Evolutionary conservation across 2,113 vertebrate species (phyloP).

Genomic region (Vimba vimba): DNA sequence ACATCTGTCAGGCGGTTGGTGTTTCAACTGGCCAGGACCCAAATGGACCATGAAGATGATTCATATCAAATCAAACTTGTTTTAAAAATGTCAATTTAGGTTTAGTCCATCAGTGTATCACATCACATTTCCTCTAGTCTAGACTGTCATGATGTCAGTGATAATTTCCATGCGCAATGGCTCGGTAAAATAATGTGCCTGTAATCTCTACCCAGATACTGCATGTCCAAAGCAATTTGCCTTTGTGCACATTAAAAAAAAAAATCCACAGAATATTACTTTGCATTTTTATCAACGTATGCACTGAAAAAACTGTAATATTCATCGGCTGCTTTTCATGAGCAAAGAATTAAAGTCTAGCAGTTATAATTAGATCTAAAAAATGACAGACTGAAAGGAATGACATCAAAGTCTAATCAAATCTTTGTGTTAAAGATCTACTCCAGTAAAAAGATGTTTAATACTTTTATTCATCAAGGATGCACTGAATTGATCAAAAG

Average conservation of each 20-base stretch:
- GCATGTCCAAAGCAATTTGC: no score
- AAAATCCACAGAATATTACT: background rate
- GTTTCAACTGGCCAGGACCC: conserved; percentile 11
- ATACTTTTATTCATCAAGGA: no score
- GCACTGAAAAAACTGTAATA: background rate
- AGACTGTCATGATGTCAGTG: background rate
- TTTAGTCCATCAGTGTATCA: background rate
- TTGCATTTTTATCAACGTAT: background rate
- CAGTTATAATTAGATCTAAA: background rate
- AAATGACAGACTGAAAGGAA: background rate
- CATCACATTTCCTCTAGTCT: background rate
- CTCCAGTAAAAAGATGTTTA: background rate
- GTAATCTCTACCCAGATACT: background rate
- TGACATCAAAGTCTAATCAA: background rate
- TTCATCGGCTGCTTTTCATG: background rate
- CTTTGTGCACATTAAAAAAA: background rate
- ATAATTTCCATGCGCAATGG: background rate
- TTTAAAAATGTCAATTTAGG: conserved; percentile 23
- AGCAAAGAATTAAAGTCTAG: background rate
- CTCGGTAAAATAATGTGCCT: background rate
- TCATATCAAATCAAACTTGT: background rate
- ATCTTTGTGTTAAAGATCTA: background rate
- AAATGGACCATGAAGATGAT: conserved; percentile 21
- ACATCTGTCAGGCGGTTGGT: conserved; percentile 40
- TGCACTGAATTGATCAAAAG: no score